Evolutionary conservation across 2,797 vertebrate species (phyloP).

Genomic region (Melanotaenia trifasciata): DNA sequence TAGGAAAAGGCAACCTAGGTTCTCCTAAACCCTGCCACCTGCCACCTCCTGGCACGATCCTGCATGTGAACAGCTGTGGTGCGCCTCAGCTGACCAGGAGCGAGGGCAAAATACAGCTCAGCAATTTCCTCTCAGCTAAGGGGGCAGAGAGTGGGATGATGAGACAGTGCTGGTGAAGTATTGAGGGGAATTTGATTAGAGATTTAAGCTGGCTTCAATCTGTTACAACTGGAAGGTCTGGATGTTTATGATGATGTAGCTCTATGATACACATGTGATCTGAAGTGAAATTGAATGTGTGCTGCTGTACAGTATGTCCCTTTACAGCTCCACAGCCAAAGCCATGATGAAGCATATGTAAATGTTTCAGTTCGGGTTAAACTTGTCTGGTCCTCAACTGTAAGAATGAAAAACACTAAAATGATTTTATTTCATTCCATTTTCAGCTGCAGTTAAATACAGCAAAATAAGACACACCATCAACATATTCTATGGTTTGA

Average conservation of each 20-base stretch:
- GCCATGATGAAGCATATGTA: no score
- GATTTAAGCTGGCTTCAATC: neutral
- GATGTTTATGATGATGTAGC: neutral
- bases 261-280: neutral
- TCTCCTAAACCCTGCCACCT: neutral
- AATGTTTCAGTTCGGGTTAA: no score
- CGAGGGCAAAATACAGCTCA: neutral
- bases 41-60: neutral
- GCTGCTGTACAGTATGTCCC: neutral
- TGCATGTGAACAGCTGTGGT: neutral
- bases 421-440: no score
- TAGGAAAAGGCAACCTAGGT: neutral
- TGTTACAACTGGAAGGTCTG: slow-evolving; percentile 1
- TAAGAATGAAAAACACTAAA: no score
- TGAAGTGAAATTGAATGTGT: neutral
- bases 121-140: neutral
- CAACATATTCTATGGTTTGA: no score
- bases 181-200: slow-evolving; percentile 7
- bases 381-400: no score
- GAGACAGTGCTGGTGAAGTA: neutral
- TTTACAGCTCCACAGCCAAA: neutral
- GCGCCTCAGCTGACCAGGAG: neutral
- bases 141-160: neutral
- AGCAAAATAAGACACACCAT: no score
- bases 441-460: no score